Evolutionary conservation across 1,140 invertebrate genomes (phyloP).

Genomic region (Cylas formicarius): DNA sequence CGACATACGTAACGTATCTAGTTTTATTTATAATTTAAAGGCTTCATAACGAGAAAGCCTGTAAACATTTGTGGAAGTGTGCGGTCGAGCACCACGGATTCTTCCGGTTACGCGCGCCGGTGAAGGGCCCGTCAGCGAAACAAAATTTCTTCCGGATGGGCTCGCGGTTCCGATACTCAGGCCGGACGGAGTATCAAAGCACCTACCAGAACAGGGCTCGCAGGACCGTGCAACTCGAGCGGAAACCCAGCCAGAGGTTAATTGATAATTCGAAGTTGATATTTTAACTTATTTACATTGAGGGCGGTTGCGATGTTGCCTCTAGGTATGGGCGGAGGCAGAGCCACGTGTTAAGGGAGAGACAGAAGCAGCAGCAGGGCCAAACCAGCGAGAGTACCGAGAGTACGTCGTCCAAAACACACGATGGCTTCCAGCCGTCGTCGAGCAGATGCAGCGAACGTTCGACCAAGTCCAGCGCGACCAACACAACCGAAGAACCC

Average conservation of each 20-base stretch:
- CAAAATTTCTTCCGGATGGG: constrained; percentile 98
- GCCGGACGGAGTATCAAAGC: constrained; percentile 93
- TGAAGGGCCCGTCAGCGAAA: constrained; percentile 78
- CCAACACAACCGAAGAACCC: constrained; percentile 32
- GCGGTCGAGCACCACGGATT: constrained; percentile 98
- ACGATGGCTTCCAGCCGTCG: constrained; percentile 22
- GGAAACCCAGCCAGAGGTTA: constrained; percentile 90
- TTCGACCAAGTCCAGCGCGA: constrained; percentile 30
- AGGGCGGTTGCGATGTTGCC: constrained; percentile 52
- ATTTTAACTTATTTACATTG: constrained; percentile 53
- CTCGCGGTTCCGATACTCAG: constrained; percentile 89
- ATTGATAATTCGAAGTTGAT: background rate
- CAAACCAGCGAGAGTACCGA: constrained; percentile 9
- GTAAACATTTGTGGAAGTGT: constrained; percentile 99
- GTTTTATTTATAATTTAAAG: constrained; percentile 50
- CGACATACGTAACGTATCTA: no score
- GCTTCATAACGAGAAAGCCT: constrained; percentile 92
- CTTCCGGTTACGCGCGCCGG: constrained; percentile 86
- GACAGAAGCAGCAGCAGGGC: constrained; percentile 44
- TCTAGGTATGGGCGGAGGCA: constrained; percentile 76
- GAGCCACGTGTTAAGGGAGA: constrained; percentile 62
- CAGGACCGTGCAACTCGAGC: constrained; percentile 88
- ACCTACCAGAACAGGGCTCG: constrained; percentile 81
- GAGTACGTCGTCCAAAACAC: background rate
- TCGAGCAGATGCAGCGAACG: constrained; percentile 35